Base-by-base conservation (phyloP, 2,113 vertebrate genomes). In the Anser cygnoides region DNA sequence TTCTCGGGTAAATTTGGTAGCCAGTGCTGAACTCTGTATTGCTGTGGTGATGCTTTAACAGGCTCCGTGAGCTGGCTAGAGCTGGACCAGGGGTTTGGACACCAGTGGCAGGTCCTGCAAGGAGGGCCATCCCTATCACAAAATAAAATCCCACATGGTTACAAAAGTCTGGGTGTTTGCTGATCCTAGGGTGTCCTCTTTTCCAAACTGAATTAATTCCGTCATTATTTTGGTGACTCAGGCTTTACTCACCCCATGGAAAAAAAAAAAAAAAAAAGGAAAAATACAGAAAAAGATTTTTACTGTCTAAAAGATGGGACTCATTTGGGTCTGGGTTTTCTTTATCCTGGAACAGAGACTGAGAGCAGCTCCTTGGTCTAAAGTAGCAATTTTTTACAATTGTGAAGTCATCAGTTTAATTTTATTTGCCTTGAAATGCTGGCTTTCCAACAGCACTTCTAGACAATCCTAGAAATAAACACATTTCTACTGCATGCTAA, bases 151-250 rank as follows among this genome's bases (percentile, higher is more conserved):
- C 33, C 39, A 35, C 2, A 1, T 14, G 33, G 63, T 29, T 61
- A 31, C 67, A 44, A 37, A 88, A 46, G 6, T 25, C 58, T 71
- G 39, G 3, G 39, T 70, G 57, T 72, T 84, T 4, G 21, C 25
- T 89, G 55, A 95, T 94, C 87, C 68, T 50, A 83, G 11, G n/a
- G 63, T 96, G 59, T 84, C 80, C 44, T 74, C n/a, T 89, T 91
- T 73, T 73, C 73, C 55, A 93, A 96, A 91, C 6, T 84, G 61
- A 92, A 90, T 81, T 62, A 52, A 90, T 96, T 87, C 73, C 71
- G 71, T 88, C 43, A 29, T 61, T 89, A 73, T 41, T 76, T 54
- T 62, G 61, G 50, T 59, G 76, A 94, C 46, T 92, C 71, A 67
- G 65, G 29, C 57, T 96, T 94, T 63, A 71, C 5, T 46, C 41